Evolutionary conservation across 2,888 invertebrate genomes (phyloP).

Genomic region (Pandemis cinnamomeana): DNA sequence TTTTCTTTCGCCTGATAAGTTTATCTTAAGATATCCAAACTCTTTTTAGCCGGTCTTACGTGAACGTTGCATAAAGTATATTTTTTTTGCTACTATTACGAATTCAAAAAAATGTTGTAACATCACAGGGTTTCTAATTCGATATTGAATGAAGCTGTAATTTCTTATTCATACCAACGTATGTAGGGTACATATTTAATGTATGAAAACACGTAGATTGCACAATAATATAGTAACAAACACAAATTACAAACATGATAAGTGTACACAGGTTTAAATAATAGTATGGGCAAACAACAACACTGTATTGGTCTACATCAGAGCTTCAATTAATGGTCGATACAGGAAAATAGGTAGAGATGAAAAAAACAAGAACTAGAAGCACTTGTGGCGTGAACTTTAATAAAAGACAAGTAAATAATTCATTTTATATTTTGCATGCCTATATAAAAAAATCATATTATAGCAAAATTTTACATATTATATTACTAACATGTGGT

Average conservation of each 20-base stretch:
- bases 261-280: too few relatives aligned
- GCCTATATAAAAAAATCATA: too few relatives aligned
- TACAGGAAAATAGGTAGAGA: too few relatives aligned
- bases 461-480: too few relatives aligned
- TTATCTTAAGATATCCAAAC: slow-evolving; percentile 7
- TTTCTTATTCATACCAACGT: background rate
- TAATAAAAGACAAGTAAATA: background rate
- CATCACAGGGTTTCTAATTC: background rate
- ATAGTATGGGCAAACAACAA: too few relatives aligned
- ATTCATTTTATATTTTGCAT: too few relatives aligned
- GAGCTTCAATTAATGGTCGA: too few relatives aligned
- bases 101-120: background rate
- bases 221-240: background rate
- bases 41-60: background rate
- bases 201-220: background rate
- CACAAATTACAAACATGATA: background rate
- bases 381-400: background rate
- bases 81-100: background rate
- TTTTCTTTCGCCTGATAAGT: slow-evolving; percentile 8
- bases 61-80: background rate
- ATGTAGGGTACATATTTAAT: background rate
- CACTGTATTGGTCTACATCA: too few relatives aligned
- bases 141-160: background rate
- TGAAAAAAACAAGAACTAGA: too few relatives aligned
- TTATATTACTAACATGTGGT: background rate